phyloP scores from a whole-genome alignment of 1,140 invertebrate species.

The Aethina tumida region DNA sequence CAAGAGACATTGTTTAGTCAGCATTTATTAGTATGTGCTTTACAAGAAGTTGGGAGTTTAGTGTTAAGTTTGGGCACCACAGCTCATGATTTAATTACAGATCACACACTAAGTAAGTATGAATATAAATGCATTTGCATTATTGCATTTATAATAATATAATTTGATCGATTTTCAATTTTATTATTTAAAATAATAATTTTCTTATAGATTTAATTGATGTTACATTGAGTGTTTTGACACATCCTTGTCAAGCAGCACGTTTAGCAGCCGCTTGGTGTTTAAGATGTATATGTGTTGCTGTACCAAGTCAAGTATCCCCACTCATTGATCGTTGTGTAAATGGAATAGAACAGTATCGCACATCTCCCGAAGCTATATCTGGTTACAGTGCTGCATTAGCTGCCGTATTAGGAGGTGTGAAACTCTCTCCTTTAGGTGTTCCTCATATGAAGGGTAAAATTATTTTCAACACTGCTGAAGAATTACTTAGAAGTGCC shows the following conservation, averaged over 20 bases:
- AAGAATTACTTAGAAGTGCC: constrained; percentile 93
- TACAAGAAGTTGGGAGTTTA: constrained; percentile 83
- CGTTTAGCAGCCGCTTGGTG: constrained; percentile 91
- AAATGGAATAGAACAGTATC: constrained; percentile 76
- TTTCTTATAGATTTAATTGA: constrained; percentile 40
- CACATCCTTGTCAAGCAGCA: constrained; percentile 88
- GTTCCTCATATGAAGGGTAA: constrained; percentile 95
- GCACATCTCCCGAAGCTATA: constrained; percentile 88
- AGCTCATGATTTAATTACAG: constrained; percentile 76
- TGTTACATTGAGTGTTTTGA: constrained; percentile 63
- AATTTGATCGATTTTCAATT: background rate
- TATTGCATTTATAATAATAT: no score
- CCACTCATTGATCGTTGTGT: constrained; percentile 85
- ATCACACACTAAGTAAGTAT: constrained; percentile 69
- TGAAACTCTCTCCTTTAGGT: constrained; percentile 82
- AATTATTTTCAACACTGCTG: constrained; percentile 93
- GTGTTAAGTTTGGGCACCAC: constrained; percentile 85
- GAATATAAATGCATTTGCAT: constrained; percentile 1
- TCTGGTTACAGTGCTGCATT: constrained; percentile 88
- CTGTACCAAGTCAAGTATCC: constrained; percentile 87
- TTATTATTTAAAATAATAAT: constrained; percentile 4
- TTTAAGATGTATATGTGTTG: constrained; percentile 80
- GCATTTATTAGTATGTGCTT: constrained; percentile 85
- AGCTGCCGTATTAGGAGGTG: constrained; percentile 85
- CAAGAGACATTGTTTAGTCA: constrained; percentile 88